Evolutionary conservation across 1,140 invertebrate species (phyloP).

Genomic region (Fopius arisanus): DNA sequence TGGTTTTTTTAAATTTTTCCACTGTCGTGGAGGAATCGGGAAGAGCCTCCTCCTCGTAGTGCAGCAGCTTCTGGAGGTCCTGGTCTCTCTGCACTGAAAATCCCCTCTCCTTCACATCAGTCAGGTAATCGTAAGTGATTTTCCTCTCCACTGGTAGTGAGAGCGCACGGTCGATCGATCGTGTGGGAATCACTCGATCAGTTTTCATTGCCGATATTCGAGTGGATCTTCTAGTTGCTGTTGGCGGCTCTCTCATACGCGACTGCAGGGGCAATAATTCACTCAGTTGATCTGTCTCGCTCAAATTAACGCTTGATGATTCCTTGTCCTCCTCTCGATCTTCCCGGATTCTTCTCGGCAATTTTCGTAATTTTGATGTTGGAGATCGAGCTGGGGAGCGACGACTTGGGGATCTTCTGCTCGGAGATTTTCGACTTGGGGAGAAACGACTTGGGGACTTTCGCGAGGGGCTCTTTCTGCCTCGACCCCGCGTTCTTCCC

Average conservation of each 20-base stretch:
- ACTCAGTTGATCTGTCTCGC: conserved; percentile 34
- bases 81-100: conserved; percentile 55
- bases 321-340: conserved; percentile 41
- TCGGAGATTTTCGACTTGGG: conserved; percentile 42
- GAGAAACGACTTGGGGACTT: conserved; percentile 44
- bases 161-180: conserved; percentile 51
- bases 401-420: conserved; percentile 31
- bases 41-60: conserved; percentile 40
- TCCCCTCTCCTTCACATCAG: conserved; percentile 50
- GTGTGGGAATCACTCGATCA: conserved; percentile 41
- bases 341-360: conserved; percentile 41
- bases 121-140: conserved; percentile 40
- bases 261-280: conserved; percentile 46
- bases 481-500: conserved; percentile 37
- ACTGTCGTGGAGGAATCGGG: conserved; percentile 33
- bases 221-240: conserved; percentile 48
- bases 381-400: conserved; percentile 43
- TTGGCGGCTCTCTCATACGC: conserved; percentile 43
- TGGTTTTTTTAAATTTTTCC: conserved; percentile 48
- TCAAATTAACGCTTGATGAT: neutral
- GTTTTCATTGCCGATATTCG: conserved; percentile 47
- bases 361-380: conserved; percentile 37
- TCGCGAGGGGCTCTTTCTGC: conserved; percentile 46
- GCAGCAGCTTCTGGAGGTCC: conserved; percentile 41
- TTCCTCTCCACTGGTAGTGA: conserved; percentile 57